Conservation (phyloP, 2,888 invertebrate species). For the Clanis bilineata region DNA sequence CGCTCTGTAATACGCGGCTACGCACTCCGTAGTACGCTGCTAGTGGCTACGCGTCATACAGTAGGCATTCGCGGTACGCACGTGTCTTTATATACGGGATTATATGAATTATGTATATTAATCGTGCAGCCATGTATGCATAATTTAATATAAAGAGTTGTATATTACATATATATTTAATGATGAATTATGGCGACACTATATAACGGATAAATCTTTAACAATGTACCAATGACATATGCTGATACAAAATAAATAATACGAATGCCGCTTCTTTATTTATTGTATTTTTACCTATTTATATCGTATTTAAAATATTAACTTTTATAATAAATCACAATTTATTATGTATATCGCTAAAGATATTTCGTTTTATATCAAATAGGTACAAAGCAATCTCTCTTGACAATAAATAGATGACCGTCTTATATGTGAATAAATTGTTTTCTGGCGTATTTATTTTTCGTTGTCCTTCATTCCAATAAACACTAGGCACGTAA, state of each 20-base stretch:
- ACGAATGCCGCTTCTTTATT: conserved; percentile 82
- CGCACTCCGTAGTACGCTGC: not conserved
- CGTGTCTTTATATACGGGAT: conserved; percentile 35
- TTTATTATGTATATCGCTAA: not conserved
- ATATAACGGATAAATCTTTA: conserved; percentile 72
- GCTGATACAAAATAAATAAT: conserved; percentile 79
- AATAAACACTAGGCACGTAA: not conserved
- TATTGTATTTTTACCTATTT: conserved; percentile 55
- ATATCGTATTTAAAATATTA: conserved; percentile 4
- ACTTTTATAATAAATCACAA: not conserved
- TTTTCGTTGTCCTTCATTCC: conserved; percentile 11
- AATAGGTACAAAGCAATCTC: conserved; percentile 11
- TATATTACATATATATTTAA: conserved; percentile 73
- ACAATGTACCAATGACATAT: conserved; percentile 81
- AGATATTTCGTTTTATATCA: conserved; percentile 12
- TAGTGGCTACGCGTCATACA: too few species aligned
- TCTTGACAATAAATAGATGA: conserved; percentile 13
- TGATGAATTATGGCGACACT: conserved; percentile 66
- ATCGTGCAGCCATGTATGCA: conserved; percentile 74
- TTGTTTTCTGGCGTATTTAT: conserved; percentile 12
- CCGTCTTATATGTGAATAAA: conserved; percentile 14
- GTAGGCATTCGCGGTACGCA: not conserved
- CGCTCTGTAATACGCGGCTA: too few species aligned
- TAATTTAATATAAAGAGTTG: conserved; percentile 75
- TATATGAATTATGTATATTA: conserved; percentile 74